phyloP scores from a whole-genome alignment of 2,888 invertebrate genomes.

The Chymomyza amoena region DNA sequence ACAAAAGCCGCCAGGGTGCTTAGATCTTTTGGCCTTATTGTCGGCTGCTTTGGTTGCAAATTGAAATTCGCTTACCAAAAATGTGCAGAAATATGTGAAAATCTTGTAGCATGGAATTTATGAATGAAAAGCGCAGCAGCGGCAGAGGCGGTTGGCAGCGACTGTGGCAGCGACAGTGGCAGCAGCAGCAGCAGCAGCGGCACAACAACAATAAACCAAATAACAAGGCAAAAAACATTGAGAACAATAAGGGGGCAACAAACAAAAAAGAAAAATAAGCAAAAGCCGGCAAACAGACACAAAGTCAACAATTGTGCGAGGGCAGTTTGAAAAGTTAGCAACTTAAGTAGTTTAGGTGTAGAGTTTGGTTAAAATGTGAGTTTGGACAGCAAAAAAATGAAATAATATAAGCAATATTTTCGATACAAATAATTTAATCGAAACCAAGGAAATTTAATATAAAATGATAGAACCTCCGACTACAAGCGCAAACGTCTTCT shows the following conservation, averaged over 20 bases:
- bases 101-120: slow-evolving; percentile 71
- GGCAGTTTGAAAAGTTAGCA: too few relatives aligned
- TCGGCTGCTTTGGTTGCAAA: slow-evolving; percentile 24
- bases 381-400: too few relatives aligned
- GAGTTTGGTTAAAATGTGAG: too few relatives aligned
- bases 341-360: too few relatives aligned
- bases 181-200: slow-evolving; percentile 17
- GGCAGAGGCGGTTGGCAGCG: not conserved
- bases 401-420: too few relatives aligned
- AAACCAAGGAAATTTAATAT: too few relatives aligned
- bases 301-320: not conserved
- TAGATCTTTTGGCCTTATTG: slow-evolving; percentile 8
- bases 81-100: slow-evolving; percentile 67
- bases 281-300: not conserved
- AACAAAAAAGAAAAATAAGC: not conserved
- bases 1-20: not conserved
- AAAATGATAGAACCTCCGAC: too few relatives aligned
- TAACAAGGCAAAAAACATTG: slow-evolving; percentile 63
- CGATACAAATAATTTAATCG: too few relatives aligned
- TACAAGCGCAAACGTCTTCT: too few relatives aligned
- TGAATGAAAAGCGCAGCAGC: slow-evolving; percentile 59
- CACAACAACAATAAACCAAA: slow-evolving; percentile 21
- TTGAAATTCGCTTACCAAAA: slow-evolving; percentile 44
- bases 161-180: slow-evolving; percentile 15
- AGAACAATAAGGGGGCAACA: slow-evolving; percentile 68